Conservation (phyloP, 2,888 invertebrate genomes). For the Myathropa florea region DNA sequence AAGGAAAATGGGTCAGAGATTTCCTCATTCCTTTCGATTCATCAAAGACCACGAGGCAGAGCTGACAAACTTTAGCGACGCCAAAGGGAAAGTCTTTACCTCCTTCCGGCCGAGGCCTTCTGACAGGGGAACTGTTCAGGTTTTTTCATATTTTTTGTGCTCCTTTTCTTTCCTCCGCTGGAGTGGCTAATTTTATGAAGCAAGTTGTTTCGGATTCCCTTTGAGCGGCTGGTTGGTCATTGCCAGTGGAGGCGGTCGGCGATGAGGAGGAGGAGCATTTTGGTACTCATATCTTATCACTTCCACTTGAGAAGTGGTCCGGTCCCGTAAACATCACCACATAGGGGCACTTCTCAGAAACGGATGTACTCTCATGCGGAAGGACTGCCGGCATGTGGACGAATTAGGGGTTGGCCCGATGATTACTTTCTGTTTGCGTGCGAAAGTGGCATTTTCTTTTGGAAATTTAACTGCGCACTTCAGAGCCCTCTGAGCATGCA, state of each 20-base stretch:
- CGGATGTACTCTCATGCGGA: background rate
- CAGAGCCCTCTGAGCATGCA: background rate
- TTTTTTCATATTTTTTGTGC: background rate
- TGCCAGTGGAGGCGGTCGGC: background rate
- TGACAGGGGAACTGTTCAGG: background rate
- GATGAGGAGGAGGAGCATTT: background rate
- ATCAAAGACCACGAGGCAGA: background rate
- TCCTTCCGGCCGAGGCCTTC: background rate
- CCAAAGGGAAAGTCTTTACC: background rate
- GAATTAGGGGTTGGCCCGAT: no score
- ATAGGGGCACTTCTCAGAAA: background rate
- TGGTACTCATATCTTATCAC: background rate
- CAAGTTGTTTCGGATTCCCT: background rate
- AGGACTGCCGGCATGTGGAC: background rate
- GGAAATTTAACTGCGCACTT: constrained; percentile 5
- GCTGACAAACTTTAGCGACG: background rate
- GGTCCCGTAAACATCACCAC: no score
- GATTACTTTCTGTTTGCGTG: background rate
- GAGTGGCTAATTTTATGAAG: background rate
- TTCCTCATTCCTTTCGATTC: background rate
- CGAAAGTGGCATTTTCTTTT: background rate
- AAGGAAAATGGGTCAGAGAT: background rate
- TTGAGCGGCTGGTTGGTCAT: background rate
- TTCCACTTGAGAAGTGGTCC: background rate
- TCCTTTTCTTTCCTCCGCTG: no score